Evolutionary conservation across 2,113 vertebrate species (phyloP), one percentile per base, ranked within the genome.

Genomic region (Oncorhynchus masou): DNA sequence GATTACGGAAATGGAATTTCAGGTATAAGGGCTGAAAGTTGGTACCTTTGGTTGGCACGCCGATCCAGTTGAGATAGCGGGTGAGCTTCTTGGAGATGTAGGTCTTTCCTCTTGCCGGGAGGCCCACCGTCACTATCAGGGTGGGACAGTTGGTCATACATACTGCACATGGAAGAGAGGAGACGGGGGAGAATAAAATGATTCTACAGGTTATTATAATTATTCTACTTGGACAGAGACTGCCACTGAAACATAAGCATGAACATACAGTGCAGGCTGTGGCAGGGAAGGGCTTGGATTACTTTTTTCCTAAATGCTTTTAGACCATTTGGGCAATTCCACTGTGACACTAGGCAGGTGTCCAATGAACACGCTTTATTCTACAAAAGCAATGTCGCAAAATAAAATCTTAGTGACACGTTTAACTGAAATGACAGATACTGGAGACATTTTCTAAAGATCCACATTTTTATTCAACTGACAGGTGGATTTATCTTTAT

Each of bases 21-120:
- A 48, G 12, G 5, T 9, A 19, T 71, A 45, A 6, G 11, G 6
- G n/a, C 24, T 27, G 1, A 12, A 27, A 25, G 20, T 34, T 24
- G 13, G 1, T 85, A 99, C 97, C 98, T 94, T 96, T 96, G 0
- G 97, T 99, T 69, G 96, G 95, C 54, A 99, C 98, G 1, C 96
- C 98, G 2, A 99, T 99, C 98, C 98, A 99, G 90, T 99, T 99
- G 48, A 99, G 94, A 88, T 99, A 99, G 81, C 98, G 96, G 0
- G 98, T 99, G 87, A 99, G 90, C 91, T 99, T 99, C 91, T 99
- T 99, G 0, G 98, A 99, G 87, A 99, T 99, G 81, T 99, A 99
- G 7, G 98, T 99, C 90, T 99, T 99, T 70, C 98, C 98, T 87
- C 98, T 91, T 68, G 98, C 97, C 31, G 98, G 98, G 31, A 99